phyloP scores from a whole-genome alignment of 1,140 invertebrate genomes.

The Chelonus insularis region DNA sequence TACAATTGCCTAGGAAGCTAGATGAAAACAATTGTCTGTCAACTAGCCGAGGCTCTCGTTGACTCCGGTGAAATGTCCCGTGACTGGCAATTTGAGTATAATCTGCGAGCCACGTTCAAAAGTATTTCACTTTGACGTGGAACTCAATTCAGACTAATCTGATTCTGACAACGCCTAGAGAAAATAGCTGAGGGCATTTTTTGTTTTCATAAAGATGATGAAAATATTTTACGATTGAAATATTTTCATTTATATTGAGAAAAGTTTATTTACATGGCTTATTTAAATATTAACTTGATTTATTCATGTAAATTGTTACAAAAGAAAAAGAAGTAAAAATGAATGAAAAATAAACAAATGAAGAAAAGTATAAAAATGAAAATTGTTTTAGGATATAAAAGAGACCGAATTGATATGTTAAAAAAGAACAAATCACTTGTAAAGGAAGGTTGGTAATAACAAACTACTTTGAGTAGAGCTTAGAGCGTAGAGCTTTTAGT shows the following conservation, averaged over 20 bases:
- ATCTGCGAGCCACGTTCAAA: conserved; percentile 35
- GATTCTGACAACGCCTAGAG: conserved; percentile 29
- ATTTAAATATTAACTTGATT: too few species aligned
- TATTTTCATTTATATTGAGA: too few species aligned
- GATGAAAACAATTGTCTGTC: neutral
- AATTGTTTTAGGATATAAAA: too few species aligned
- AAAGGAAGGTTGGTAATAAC: neutral
- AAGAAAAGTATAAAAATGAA: too few species aligned
- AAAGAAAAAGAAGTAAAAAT: too few species aligned
- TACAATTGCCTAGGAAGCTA: conserved; percentile 31
- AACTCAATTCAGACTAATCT: conserved; percentile 47
- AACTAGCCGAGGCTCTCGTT: conserved; percentile 33
- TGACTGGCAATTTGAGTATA: conserved; percentile 40
- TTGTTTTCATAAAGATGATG: conserved; percentile 4
- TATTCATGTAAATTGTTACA: too few species aligned
- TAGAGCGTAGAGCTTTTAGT: neutral
- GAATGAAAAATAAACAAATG: too few species aligned
- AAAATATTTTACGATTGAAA: too few species aligned
- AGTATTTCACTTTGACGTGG: neutral
- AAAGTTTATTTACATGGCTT: too few species aligned
- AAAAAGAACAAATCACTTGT: too few species aligned
- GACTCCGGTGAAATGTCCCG: conserved; percentile 39
- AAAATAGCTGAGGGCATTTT: conserved; percentile 29
- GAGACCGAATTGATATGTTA: too few species aligned
- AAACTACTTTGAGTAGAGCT: neutral